A percentile compares a stretch with the other conserved stretches of the same genome.
phyloP scores from a whole-genome alignment of 1,140 invertebrate genomes.

The Globodera rostochiensis region DNA sequence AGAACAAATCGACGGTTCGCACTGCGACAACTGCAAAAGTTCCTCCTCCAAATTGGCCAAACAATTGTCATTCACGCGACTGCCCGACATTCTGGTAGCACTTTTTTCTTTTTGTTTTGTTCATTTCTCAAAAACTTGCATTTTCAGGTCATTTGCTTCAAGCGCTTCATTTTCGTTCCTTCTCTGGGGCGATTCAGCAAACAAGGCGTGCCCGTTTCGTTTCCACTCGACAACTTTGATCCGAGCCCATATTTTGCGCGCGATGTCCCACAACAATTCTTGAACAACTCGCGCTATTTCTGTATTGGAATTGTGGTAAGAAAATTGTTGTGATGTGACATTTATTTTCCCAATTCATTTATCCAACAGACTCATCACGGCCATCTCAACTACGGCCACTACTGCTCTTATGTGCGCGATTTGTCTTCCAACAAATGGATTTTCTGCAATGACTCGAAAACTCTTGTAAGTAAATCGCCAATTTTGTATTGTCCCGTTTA shows the following conservation, averaged over 20 bases:
- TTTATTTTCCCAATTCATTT: not conserved
- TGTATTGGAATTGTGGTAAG: constrained; percentile 33
- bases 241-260: constrained; percentile 77
- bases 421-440: constrained; percentile 15
- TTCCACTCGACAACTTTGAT: constrained; percentile 81
- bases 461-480: not conserved
- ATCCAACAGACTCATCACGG: constrained; percentile 25
- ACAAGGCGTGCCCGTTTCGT: constrained; percentile 85
- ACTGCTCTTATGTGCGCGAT: constrained; percentile 28
- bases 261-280: constrained; percentile 61
- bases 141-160: constrained; percentile 81
- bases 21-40: constrained; percentile 25
- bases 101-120: no score
- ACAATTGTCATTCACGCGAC: constrained; percentile 3
- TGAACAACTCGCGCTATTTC: not conserved
- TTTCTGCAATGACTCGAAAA: constrained; percentile 32
- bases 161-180: constrained; percentile 80
- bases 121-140: constrained; percentile 8
- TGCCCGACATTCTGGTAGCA: constrained; percentile 28
- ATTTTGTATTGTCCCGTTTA: not conserved
- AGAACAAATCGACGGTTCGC: constrained; percentile 12
- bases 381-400: constrained; percentile 28
- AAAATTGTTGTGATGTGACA: not conserved
- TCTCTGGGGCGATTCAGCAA: constrained; percentile 78
- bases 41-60: not conserved